Base-by-base conservation (phyloP, 1,140 invertebrate species). In the Idris sp. region DNA sequence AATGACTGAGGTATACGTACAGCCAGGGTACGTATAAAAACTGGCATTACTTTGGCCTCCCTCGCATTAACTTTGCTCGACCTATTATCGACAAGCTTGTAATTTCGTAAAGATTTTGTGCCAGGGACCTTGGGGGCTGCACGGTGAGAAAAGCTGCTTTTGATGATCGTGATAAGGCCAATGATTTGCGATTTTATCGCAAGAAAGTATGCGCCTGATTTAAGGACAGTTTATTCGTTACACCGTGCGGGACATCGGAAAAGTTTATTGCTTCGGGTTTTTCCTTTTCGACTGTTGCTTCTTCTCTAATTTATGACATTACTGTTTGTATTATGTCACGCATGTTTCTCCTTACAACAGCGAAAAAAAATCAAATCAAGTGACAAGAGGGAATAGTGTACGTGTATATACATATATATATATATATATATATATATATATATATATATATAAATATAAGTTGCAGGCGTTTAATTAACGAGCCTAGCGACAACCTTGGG, bases 61-160 rank as follows among this genome's bases (percentile, higher is more conserved):
- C 67, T 62, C 67, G 41, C 56, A 61, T 61, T 54, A 56, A 54
- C 54, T 69, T 49, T 35, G 41, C 19, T 48, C 67, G 56, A 71
- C 67, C 67, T 71, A 61, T 71, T 61, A 71, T 58, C 49, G 41
- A 30, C 49, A 48, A 53, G 49, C 67, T 71, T 71, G 67, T 71
- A 62, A 71, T 71, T 71, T 71, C 58, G 67, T 71, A 48, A 59
- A 56, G 44, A n/a, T n/a, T 59, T 71, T 53, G 54, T 61, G 46
- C 38, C 19, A 38, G 10, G 38, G 54, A 59, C 53, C 48, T 59
- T 59, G 46, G 38, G 44, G 51, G 46, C 44, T 30, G 36, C 38
- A 46, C 36, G 46, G 54, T 40, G 46, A 58, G 44, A 58, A 71
- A 59, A 71, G 41, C 31, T 61, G 48, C 65, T 48, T 54, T 54